phyloP scores from a whole-genome alignment of 1,140 invertebrate species.

The Euborellia annulipes region DNA sequence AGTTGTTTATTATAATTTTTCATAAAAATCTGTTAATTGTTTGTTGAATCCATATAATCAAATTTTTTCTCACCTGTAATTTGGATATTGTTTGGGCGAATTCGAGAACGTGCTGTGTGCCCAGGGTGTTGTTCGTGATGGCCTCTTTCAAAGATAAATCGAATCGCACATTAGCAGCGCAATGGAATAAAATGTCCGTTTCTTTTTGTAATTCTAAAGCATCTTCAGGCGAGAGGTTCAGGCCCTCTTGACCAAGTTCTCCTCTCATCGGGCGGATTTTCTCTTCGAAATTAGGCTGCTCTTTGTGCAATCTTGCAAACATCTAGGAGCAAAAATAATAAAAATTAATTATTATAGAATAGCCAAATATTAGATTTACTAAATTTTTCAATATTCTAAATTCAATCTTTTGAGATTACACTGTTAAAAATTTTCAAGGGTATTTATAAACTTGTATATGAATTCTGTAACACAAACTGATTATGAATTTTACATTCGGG shows the following conservation, averaged over 20 bases:
- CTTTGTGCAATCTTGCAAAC: slow-evolving; percentile 24
- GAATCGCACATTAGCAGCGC: slow-evolving; percentile 49
- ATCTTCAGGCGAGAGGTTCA: slow-evolving; percentile 5
- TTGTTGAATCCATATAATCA: too few relatives aligned
- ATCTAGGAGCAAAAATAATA: too few relatives aligned
- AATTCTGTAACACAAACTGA: too few relatives aligned
- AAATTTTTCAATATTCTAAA: too few relatives aligned
- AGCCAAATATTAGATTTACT: too few relatives aligned
- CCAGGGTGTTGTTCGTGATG: slow-evolving; percentile 19
- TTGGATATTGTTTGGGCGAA: slow-evolving; percentile 24
- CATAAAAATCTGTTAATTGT: too few relatives aligned
- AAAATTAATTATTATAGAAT: too few relatives aligned
- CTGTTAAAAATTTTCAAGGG: too few relatives aligned
- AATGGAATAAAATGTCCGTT: slow-evolving; percentile 47
- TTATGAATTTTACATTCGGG: too few relatives aligned
- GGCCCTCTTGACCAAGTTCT: slow-evolving; percentile 6
- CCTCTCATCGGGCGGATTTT: slow-evolving; percentile 9
- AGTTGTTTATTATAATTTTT: too few relatives aligned
- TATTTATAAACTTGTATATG: too few relatives aligned
- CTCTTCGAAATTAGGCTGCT: slow-evolving; percentile 9
- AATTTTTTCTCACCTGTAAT: slow-evolving; percentile 21
- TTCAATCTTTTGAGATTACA: too few relatives aligned
- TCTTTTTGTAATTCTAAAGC: slow-evolving; percentile 13
- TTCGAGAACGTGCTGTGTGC: slow-evolving; percentile 29
- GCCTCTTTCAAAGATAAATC: slow-evolving; percentile 37